Percentiles rank a stretch among this genome's conserved stretches.
phyloP scores from a whole-genome alignment of 2,113 vertebrate genomes.

The Ophthalmolycus amberensis region DNA sequence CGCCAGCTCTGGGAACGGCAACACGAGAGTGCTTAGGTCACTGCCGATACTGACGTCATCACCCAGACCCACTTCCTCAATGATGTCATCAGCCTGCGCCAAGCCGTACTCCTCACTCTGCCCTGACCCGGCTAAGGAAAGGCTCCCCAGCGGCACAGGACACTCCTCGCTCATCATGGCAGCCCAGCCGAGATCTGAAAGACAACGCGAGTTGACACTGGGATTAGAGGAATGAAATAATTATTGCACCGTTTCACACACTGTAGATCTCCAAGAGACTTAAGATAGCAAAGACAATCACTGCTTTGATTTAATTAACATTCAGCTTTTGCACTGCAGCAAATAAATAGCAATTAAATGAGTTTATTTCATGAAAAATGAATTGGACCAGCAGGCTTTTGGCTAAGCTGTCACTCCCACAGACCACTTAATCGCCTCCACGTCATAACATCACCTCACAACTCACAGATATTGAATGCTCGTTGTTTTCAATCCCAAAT shows the following conservation, averaged over 20 bases:
- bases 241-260: background rate
- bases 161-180: conserved; percentile 90
- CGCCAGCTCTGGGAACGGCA: conserved; percentile 94
- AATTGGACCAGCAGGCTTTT: background rate
- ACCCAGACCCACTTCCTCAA: conserved; percentile 83
- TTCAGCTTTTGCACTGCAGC: background rate
- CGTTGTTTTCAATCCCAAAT: conserved; percentile 28
- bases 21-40: conserved; percentile 85
- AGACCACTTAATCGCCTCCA: background rate
- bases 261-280: background rate
- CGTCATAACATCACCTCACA: conserved; percentile 18
- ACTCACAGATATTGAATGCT: conserved; percentile 28
- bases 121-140: conserved; percentile 77
- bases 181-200: conserved; percentile 78
- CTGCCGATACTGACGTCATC: conserved; percentile 85
- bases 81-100: conserved; percentile 80
- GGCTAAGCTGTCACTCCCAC: background rate
- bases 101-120: conserved; percentile 80
- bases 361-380: conserved; percentile 14
- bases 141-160: conserved; percentile 83
- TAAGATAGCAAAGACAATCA: background rate
- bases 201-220: background rate
- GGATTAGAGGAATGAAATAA: conserved; percentile 3
- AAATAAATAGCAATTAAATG: conserved; percentile 5
- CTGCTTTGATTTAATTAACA: conserved; percentile 4